phyloP scores from a whole-genome alignment of 2,888 invertebrate genomes.

The Hirtodrosophila cameraria region DNA sequence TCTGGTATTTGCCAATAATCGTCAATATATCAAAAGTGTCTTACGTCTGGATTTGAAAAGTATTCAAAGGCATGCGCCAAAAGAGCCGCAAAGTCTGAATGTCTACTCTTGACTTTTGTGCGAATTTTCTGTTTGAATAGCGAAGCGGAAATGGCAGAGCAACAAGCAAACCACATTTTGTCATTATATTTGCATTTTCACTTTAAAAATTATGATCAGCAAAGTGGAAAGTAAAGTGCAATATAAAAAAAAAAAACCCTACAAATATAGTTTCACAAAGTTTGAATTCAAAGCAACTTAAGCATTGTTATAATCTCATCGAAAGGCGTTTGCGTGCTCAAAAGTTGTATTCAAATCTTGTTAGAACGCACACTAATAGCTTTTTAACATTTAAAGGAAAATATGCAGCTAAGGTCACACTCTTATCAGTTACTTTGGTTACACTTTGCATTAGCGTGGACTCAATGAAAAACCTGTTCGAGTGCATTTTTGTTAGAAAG shows the following conservation, averaged over 20 bases:
- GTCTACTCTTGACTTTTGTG: conserved; percentile 8
- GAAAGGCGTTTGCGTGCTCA: no score
- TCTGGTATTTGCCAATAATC: conserved; percentile 68
- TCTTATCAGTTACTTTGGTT: not conserved
- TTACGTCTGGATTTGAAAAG: conserved; percentile 57
- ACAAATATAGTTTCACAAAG: conserved; percentile 20
- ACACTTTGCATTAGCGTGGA: no score
- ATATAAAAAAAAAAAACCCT: conserved; percentile 7
- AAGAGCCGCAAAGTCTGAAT: conserved; percentile 9
- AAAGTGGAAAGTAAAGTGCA: conserved; percentile 45
- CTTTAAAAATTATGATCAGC: conserved; percentile 24
- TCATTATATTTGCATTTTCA: conserved; percentile 57
- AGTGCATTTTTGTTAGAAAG: no score
- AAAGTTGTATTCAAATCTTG: no score
- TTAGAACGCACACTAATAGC: conserved; percentile 25
- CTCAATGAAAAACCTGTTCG: no score
- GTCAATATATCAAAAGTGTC: conserved; percentile 73
- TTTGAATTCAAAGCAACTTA: conserved; percentile 17
- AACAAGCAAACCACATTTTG: conserved; percentile 29
- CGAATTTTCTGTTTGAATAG: conserved; percentile 8
- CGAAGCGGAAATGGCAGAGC: not conserved
- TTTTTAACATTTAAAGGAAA: conserved; percentile 7
- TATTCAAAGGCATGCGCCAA: conserved; percentile 17
- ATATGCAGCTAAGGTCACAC: conserved; percentile 22
- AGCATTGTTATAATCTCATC: conserved; percentile 15